phyloP scores from a whole-genome alignment of 2,888 invertebrate genomes.

The Amorpha juglandis region DNA sequence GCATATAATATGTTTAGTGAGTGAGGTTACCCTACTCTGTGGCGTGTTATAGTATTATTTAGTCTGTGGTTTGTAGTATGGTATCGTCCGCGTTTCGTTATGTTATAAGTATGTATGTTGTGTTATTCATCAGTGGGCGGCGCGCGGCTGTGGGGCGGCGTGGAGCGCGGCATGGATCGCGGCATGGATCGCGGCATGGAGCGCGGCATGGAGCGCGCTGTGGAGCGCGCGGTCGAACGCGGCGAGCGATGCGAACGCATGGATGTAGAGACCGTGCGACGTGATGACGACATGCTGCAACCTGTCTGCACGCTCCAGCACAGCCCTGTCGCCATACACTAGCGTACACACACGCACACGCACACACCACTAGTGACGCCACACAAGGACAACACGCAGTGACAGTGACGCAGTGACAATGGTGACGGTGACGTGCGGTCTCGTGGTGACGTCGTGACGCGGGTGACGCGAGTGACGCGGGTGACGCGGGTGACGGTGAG shows the following conservation, averaged over 20 bases:
- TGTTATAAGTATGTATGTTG: constrained; percentile 26
- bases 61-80: background rate
- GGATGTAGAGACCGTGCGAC: constrained; percentile 75
- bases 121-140: constrained; percentile 46
- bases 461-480: constrained; percentile 20
- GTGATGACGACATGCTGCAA: constrained; percentile 88
- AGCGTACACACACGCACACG: constrained; percentile 39
- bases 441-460: background rate
- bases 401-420: constrained; percentile 10
- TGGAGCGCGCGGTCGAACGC: constrained; percentile 34
- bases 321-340: constrained; percentile 96
- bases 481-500: constrained; percentile 16
- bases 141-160: constrained; percentile 36
- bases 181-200: constrained; percentile 6
- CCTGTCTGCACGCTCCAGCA: constrained; percentile 93
- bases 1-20: too few species aligned
- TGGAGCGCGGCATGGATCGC: constrained; percentile 36
- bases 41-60: background rate
- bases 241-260: constrained; percentile 89
- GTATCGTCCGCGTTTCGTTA: too few species aligned
- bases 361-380: background rate
- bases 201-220: background rate
- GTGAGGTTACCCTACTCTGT: background rate
- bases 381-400: background rate
- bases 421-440: background rate